Base-by-base conservation (phyloP, 2,797 vertebrate genomes). In the Enteromius afrohamiltoni region DNA sequence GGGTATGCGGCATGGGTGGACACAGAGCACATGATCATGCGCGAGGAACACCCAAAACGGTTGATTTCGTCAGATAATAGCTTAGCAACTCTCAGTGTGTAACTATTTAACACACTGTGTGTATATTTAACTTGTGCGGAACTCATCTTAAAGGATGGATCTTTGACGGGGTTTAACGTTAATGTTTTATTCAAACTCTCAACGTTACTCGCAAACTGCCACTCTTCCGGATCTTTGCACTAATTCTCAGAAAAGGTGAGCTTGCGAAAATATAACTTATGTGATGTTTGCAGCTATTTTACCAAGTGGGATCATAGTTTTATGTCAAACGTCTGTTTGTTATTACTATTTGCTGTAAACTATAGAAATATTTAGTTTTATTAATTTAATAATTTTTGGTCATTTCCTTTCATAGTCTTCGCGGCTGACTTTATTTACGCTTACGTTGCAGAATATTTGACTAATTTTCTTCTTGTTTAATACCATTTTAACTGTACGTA, bases 201-300 rank as follows among this genome's bases (percentile, higher is more conserved):
- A 40, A 40, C 37, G 7, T 40, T 40, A 0, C 19, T 58, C 47
- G 10, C 47, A 65, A 75, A 82, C 45, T 60, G n/a, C 23, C 69
- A 47, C 74, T 26, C 74, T 77, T 83, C 82, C 74, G 64, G 73
- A 49, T 83, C 21, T 49, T 47, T 64, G 42, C 68, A 16, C 14
- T 26, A 26, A 13, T 81, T 17, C 55, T 13, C 29, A 51, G 60
- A 40, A 34, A 77, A 75, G 82, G 82, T 83, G 37, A 83, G 74
- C 17, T 9, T 77, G 2, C 31, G 8, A 67, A 49, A 53, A 64
- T 53, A 49, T 42, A 2, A 40, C 37, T 40, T 14, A 7, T 34
- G 10, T 4, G 6, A 53, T 55, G 31, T 69, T 19, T 29, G 21
- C 17, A 16, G 16, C 10, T 47, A 60, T 60, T 60, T 13, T 60